Base-by-base conservation (phyloP, 2,113 vertebrate genomes). In the Hoplias malabaricus region DNA sequence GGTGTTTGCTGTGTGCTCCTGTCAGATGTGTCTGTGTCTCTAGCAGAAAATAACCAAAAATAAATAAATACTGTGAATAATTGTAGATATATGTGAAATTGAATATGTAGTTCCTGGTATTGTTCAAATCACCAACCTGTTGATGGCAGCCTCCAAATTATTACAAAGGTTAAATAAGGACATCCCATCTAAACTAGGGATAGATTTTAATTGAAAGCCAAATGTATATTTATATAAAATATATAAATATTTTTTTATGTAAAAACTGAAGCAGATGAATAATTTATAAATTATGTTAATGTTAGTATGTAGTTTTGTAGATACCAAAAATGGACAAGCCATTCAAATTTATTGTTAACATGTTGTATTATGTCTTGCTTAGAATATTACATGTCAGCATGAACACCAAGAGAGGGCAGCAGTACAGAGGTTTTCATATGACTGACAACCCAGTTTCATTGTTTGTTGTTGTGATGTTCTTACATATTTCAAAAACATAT, bases 331-430 rank as follows among this genome's bases (percentile, higher is more conserved):
- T n/a, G n/a, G n/a, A n/a, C n/a, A n/a, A n/a, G n/a, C n/a, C n/a
- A n/a, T n/a, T n/a, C n/a, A n/a, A n/a, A n/a, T n/a, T n/a, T n/a
- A n/a, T n/a, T n/a, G n/a, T n/a, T n/a, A n/a, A n/a, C n/a, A n/a
- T n/a, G n/a, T n/a, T 59, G 6, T 5, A 31, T 29, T 59, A 31
- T 31, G 11, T 36, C 12, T 16, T 23, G 5, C 3, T 5, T 33
- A 33, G 34, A 25, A 56, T 57, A 6, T 76, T 34, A 23, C 23
- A 67, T 67, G 19, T 46, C 19, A 43, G 46, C 16, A 43, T 34
- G 5, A 46, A 23, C 5, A 61, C 75, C 75, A 69, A 69, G 21
- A 69, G 75, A 69, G 75, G 75, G 67, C 75, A 78, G 67, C 56
- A 70, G 66, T 62, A 48, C 27, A 69, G 40, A 69, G 48, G 31